These are phyloP conservation scores for Artemia sinica DNA, from an alignment of 2,888 invertebrate genomes.

Conservation along the genomic window DNA sequence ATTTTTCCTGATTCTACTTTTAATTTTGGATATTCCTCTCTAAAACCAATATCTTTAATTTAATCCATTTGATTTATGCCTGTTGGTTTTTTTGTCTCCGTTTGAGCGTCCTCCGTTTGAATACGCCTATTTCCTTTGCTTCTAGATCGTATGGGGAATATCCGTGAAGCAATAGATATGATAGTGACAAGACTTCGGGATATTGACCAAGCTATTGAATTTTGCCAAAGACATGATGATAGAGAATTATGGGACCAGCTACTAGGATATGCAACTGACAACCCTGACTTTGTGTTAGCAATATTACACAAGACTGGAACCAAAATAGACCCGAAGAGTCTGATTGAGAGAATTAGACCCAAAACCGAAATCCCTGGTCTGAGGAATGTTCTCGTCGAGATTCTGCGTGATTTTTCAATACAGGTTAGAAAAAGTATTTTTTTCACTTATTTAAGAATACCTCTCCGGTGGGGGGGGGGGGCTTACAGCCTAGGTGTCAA, in stretches of 20 bases:
- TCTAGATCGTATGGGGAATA: conserved; percentile 65
- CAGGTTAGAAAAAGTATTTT: conserved; percentile 39
- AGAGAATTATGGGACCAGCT: conserved; percentile 77
- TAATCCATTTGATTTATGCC: no score
- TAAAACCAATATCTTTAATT: no score
- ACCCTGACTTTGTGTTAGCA: conserved; percentile 55
- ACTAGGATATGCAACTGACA: conserved; percentile 65
- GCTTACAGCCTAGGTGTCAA: no score
- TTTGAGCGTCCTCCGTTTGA: no score
- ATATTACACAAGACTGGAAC: conserved; percentile 54
- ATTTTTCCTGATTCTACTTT: no score
- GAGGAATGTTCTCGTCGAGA: conserved; percentile 74
- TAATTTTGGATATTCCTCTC: no score
- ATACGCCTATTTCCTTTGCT: background rate
- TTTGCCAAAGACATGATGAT: conserved; percentile 91
- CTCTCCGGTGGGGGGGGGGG: no score
- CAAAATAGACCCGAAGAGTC: conserved; percentile 72
- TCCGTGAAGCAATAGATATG: conserved; percentile 70
- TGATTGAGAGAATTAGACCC: conserved; percentile 65
- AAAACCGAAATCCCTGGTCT: conserved; percentile 73
- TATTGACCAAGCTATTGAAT: conserved; percentile 81
- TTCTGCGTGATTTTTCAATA: conserved; percentile 83
- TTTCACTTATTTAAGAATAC: background rate
- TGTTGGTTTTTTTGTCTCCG: no score
- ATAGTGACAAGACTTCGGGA: conserved; percentile 69